phyloP scores from a whole-genome alignment of 2,888 invertebrate genomes.

The Caenorhabditis wallacei region DNA sequence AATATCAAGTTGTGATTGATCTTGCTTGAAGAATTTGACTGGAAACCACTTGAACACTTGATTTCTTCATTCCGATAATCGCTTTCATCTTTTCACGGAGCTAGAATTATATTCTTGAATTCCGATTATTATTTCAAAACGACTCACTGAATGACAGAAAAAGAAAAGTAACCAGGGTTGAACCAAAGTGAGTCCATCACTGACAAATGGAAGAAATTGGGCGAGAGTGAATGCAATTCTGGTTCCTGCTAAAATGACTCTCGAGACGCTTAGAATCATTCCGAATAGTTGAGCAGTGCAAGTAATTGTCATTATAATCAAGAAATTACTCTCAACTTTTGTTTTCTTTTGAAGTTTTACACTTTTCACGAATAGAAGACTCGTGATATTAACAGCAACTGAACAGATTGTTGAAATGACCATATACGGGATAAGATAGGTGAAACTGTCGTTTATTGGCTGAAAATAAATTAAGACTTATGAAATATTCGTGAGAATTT shows the following conservation, averaged over 20 bases:
- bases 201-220: conserved; percentile 22
- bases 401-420: not conserved
- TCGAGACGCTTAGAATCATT: conserved; percentile 4
- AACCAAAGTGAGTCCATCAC: conserved; percentile 24
- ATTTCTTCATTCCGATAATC: not conserved
- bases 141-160: conserved; percentile 15
- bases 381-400: not conserved
- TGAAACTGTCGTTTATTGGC: not conserved
- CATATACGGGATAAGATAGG: conserved; percentile 18
- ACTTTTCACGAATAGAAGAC: not conserved
- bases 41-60: not conserved
- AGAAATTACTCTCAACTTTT: conserved; percentile 6
- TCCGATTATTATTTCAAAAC: not conserved
- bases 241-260: not conserved
- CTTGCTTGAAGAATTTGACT: not conserved
- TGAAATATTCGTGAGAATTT: not conserved
- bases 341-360: not conserved
- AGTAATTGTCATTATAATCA: conserved; percentile 26
- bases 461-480: not conserved
- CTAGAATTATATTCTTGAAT: conserved; percentile 1
- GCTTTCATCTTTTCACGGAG: not conserved
- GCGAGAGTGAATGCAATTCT: not conserved
- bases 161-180: conserved; percentile 19
- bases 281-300: conserved; percentile 15
- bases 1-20: not conserved